Base-by-base conservation (phyloP, 2,888 invertebrate genomes). In the Perizoma flavofasciatum region DNA sequence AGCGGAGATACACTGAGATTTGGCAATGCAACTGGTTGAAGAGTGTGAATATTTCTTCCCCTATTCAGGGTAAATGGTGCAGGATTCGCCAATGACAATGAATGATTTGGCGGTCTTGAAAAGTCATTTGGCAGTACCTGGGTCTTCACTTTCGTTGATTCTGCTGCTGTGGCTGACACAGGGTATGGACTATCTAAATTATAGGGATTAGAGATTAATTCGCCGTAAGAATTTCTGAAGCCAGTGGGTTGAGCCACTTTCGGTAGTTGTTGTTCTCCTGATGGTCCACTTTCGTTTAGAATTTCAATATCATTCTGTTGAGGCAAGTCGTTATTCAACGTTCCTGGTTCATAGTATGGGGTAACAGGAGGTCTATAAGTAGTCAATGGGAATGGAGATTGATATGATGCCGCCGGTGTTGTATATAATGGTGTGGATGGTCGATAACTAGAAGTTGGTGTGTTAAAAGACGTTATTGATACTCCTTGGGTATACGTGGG, bases 1-100 rank as follows among this genome's bases (percentile, higher is more conserved):
- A 94, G 75, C 7, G 94, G 93, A 35, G 93, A 92, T 48, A 93
- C 89, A 70, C 94, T 95, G 40, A 95, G 79, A 75, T 94, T 94
- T 0, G 95, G 95, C 68, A 95, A 85, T 5, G 95, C 94, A 55
- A 95, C 93, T 3, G 95, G 94, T 69, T 89, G 90, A 60, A 92
- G 70, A 0, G 92, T 91, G 65, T 92, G 92, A 69, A 92, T 90
- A 70, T 90, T 89, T 78, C 91, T 82, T 43, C 89, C 92, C 73
- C 81, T 86, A 64, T 90, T 89, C 40, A 86, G 74, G 10, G 84
- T 81, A 73, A 92, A 92, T 54, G 91, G 91, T 33, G 92, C 86
- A 60, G 91, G 92, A 70, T 89, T 89, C 40, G 85, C 81, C 47
- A 92, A 66, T 9, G 88, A 83, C 72, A 91, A 75, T 48, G 90